A percentile compares a stretch with the other conserved stretches of the same genome.
Conservation (phyloP, 2,797 vertebrate genomes). For the Oceanodroma leucorhoa region DNA sequence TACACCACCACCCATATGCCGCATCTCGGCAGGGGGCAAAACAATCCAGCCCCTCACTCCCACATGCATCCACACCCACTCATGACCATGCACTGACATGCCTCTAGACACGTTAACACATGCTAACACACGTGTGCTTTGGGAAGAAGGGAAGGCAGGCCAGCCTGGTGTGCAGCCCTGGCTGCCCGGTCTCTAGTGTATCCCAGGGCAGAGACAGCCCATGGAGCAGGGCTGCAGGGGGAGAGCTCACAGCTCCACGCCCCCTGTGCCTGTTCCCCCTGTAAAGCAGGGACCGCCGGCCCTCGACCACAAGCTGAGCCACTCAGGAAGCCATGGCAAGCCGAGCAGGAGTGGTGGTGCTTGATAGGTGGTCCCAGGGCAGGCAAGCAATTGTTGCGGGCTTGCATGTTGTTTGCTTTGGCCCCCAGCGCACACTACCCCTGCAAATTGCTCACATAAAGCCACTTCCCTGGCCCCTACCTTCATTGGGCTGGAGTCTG, state of each 20-base stretch:
- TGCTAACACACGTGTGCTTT: neutral
- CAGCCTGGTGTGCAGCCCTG: neutral
- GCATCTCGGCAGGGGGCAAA: neutral
- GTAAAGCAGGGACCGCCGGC: neutral
- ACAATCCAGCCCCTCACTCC: neutral
- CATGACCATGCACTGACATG: neutral
- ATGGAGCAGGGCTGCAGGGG: neutral
- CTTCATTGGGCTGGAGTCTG: neutral
- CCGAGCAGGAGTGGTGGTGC: neutral
- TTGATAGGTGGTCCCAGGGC: slow-evolving; percentile 60
- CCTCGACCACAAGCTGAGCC: neutral
- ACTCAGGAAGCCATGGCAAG: slow-evolving; percentile 11
- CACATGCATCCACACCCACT: neutral
- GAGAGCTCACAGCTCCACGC: neutral
- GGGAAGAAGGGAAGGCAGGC: neutral
- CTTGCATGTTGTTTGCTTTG: slow-evolving; percentile 29
- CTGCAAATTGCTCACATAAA: neutral
- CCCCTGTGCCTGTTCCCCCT: neutral
- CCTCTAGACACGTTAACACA: neutral
- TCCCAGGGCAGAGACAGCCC: neutral
- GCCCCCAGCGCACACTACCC: neutral
- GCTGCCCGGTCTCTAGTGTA: fast-evolving
- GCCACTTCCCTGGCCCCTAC: neutral
- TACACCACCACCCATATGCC: neutral
- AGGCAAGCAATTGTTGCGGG: neutral